Percentiles rank a stretch among this genome's conserved stretches.
phyloP scores from a whole-genome alignment of 1,140 invertebrate genomes.

The Procambarus virginalis region DNA sequence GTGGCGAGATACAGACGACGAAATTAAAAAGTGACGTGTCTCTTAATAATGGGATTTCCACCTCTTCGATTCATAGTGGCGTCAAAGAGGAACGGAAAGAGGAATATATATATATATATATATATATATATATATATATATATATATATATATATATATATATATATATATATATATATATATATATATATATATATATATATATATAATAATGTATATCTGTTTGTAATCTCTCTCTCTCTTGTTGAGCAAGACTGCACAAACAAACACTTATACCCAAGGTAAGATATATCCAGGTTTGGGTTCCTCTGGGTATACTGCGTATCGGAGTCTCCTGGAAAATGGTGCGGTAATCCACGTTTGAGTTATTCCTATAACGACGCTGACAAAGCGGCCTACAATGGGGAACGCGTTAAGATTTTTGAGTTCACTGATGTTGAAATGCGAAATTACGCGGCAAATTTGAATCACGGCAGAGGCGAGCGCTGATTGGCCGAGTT shows the following conservation, averaged over 20 bases:
- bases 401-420: conserved; percentile 41
- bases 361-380: background rate
- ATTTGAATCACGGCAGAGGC: conserved; percentile 53
- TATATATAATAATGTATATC: no score
- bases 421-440: conserved; percentile 59
- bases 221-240: no score
- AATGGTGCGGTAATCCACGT: background rate
- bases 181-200: no score
- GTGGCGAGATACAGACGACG: no score
- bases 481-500: conserved; percentile 63
- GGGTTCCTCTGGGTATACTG: background rate
- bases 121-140: no score
- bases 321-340: background rate
- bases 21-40: background rate
- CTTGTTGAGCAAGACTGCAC: no score
- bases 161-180: no score
- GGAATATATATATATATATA: no score
- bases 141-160: no score
- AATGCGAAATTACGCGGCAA: conserved; percentile 69
- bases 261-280: no score
- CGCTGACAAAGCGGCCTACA: conserved; percentile 5
- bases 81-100: no score
- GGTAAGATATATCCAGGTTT: background rate
- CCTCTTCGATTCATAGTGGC: background rate
- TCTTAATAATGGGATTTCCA: background rate